Evolutionary conservation across 2,113 vertebrate species (phyloP), one percentile per base, ranked within the genome.

Genomic region (Stigmatopora nigra): DNA sequence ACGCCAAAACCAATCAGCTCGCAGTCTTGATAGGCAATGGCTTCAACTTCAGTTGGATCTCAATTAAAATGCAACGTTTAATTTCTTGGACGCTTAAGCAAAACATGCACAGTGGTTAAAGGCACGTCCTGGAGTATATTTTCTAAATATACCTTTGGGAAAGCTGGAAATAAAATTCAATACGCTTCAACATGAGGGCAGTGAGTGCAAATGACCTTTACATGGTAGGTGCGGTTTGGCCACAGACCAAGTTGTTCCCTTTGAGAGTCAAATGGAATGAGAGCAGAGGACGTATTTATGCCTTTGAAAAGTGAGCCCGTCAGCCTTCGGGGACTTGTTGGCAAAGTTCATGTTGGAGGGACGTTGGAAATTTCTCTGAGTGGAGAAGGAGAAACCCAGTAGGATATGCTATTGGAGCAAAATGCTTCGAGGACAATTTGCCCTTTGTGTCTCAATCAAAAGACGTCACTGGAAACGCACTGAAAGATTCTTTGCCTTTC

Each of bases 151-250:
- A 80, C 75, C 63, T 59, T 52, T 41, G 71, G 70, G 81, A 78
- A 70, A 70, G 69, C 64, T 1, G 17, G 48, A 69, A 82, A 77
- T 78, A 72, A 79, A 80, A 83, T 69, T 82, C 66, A 78, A 80
- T 83, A 79, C 38, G 48, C 77, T 72, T 83, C 63, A 64, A 73
- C 65, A 69, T 1, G 72, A 79, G 78, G 78, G 82, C 79, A 80
- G 71, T 61, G 75, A 79, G 75, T 85, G 81, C 74, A 82, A 79
- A 79, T 84, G 77, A 87, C 86, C 86, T 89, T 87, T 86, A 77
- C 73, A 78, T 81, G 71, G 73, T 68, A 73, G 73, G 75, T 72
- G 76, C 71, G 61, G 69, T 76, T 78, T 88, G 87, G 86, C 84
- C 57, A 59, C 0, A 31, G 59, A 71, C 78, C 83, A 88, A 81